Evolutionary conservation across 2,113 vertebrate species (phyloP).

Genomic region (Coturnix japonica): DNA sequence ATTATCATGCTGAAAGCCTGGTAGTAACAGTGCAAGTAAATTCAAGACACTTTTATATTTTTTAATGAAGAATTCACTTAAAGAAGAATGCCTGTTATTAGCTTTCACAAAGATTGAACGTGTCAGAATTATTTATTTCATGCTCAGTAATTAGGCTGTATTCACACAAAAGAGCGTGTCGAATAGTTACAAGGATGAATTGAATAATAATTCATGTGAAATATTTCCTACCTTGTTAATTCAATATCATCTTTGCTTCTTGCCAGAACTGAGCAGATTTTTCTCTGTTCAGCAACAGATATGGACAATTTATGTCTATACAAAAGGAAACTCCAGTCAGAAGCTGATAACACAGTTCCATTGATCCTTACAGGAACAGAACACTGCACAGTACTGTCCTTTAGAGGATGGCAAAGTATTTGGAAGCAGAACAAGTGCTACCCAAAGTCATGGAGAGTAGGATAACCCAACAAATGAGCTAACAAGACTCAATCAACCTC

Average conservation of each 20-base stretch:
- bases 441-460: background rate
- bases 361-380: background rate
- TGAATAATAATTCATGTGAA: background rate
- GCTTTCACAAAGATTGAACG: background rate
- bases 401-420: background rate
- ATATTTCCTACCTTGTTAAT: constrained; percentile 3
- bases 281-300: constrained; percentile 25
- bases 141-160: background rate
- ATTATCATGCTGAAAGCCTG: background rate
- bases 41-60: background rate
- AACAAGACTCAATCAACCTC: background rate
- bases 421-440: background rate
- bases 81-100: background rate
- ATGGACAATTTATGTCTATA: constrained; percentile 16
- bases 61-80: background rate
- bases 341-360: background rate
- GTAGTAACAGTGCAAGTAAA: background rate
- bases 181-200: background rate
- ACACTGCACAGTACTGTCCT: background rate
- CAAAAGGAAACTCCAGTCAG: constrained; percentile 48
- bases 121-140: background rate
- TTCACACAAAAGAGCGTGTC: background rate
- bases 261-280: constrained; percentile 35
- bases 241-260: constrained; percentile 14
- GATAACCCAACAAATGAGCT: background rate